Base-by-base conservation (phyloP, 1,140 invertebrate species). In the Scaptomyza montana region DNA sequence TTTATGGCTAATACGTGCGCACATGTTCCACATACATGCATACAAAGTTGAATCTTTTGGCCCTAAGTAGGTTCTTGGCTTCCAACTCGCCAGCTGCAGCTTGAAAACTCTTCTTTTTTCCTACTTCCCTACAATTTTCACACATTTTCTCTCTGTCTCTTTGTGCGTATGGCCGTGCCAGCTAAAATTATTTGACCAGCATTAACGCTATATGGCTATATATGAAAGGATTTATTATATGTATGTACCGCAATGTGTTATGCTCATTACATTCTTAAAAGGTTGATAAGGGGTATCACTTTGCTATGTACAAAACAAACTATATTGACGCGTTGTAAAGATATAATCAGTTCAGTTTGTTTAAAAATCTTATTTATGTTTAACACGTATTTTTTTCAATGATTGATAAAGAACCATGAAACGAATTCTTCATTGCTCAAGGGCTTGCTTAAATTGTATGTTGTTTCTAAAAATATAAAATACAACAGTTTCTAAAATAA, bases 1-100 rank as follows among this genome's bases (percentile, higher is more conserved):
- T 86, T 86, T 86, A 86, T 86, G 82, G 84, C 74, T 68, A 75
- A 89, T 65, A 87, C 82, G 84, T 87, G 82, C 70, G 78, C 82
- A 87, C 81, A 89, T 89, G 82, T 87, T 84, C 84, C 72, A 49
- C 53, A 53, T 49, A 46, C 21, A 39, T 53, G 6, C 39, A 46
- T 36, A 28, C 25, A 43, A 16, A 46, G 62, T 30, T 45, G 49
- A 61, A 53, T 51, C 59, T 9, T 45, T 57, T 41, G n/a, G 53
- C 21, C 33, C 53, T 66, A 50, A 57, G 53, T 57, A 69, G 59
- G 66, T 62, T 69, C 55, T 59, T 64, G 72, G 57, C 71, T 63
- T 60, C 50, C 41, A 49, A 13, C 36, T 49, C 47, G 21, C 45
- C 47, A 51, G 49, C 57, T 49, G 47, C 56, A 21, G 45, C 28